phyloP scores from a whole-genome alignment of 2,888 invertebrate genomes.

The Dusona sp. region DNA sequence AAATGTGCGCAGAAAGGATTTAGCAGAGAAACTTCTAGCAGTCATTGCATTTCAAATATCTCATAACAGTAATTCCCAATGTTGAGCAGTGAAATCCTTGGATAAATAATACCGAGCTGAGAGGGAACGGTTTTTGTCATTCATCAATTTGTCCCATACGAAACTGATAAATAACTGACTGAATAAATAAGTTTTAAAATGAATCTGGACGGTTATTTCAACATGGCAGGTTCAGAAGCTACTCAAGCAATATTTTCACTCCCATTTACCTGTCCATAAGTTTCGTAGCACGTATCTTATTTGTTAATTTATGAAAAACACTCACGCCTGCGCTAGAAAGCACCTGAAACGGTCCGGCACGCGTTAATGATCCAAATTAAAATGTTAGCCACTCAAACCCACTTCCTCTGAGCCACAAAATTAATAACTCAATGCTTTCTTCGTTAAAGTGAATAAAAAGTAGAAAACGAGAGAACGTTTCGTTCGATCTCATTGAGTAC shows the following conservation, averaged over 20 bases:
- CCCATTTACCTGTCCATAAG: no score
- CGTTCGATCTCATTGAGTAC: not conserved
- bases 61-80: not conserved
- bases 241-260: no score
- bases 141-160: not conserved
- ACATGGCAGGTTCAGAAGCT: not conserved
- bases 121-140: not conserved
- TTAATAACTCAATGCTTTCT: not conserved
- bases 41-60: slow-evolving; percentile 10
- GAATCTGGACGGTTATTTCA: not conserved
- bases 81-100: not conserved
- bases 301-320: not conserved
- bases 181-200: not conserved
- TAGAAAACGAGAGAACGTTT: slow-evolving; percentile 6
- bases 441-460: not conserved
- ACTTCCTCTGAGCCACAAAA: not conserved
- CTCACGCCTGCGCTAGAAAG: not conserved
- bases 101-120: not conserved
- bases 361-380: slow-evolving; percentile 1
- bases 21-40: not conserved
- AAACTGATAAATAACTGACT: not conserved
- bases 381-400: not conserved
- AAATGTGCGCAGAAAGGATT: not conserved
- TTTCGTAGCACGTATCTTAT: not conserved
- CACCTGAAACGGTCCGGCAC: not conserved